These are phyloP conservation scores for Eupithecia pulchellata DNA, from an alignment of 2,888 invertebrate species.

Conservation along the genomic window DNA sequence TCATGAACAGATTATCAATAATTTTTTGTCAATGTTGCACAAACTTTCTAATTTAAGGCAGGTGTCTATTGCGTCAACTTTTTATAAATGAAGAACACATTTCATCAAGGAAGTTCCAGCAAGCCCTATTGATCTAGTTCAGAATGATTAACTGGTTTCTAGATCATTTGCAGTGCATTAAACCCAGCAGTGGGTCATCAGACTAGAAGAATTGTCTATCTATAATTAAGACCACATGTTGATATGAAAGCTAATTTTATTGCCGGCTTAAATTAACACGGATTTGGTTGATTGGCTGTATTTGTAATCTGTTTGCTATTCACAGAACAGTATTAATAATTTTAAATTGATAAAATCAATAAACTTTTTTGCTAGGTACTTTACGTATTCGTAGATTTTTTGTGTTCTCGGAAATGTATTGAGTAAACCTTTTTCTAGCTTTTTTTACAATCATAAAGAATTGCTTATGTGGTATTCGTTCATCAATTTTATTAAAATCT, in stretches of 20 bases:
- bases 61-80: no score
- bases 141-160: slow-evolving; percentile 22
- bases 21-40: no score
- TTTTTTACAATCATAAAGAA: not conserved
- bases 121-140: slow-evolving; percentile 31
- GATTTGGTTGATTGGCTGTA: not conserved
- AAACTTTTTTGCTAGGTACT: not conserved
- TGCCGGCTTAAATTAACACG: slow-evolving; percentile 13
- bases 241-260: slow-evolving; percentile 13
- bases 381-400: not conserved
- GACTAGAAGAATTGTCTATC: slow-evolving; percentile 30
- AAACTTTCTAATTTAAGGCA: no score
- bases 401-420: not conserved
- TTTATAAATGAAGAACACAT: not conserved
- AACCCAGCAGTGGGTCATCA: slow-evolving; percentile 31
- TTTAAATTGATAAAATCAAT: not conserved
- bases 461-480: not conserved
- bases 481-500: not conserved
- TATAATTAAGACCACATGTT: slow-evolving; percentile 35
- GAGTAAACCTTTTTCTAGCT: not conserved
- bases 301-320: not conserved
- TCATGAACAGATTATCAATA: not conserved
- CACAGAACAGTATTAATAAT: not conserved
- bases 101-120: slow-evolving; percentile 25
- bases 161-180: slow-evolving; percentile 32